Conservation (phyloP, 2,113 vertebrate species). For the Phyllopteryx taeniolatus region DNA sequence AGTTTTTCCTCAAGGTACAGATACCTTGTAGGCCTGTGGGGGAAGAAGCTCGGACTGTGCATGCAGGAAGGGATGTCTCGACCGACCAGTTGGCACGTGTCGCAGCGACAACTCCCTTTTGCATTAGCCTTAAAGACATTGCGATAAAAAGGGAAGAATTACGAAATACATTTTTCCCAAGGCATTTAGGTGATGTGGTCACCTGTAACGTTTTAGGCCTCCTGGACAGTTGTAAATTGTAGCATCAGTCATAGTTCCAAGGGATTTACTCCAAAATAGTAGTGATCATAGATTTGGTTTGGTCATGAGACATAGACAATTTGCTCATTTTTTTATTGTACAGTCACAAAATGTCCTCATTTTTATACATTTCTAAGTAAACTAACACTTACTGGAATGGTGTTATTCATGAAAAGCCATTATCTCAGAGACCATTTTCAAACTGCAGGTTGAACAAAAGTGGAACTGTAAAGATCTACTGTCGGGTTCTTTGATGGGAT, state of each 20-base stretch:
- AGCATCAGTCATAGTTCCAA: neutral
- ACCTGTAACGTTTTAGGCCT: too few relatives aligned
- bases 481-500: neutral
- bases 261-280: neutral
- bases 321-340: constrained; percentile 61
- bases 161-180: too few relatives aligned
- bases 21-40: too few relatives aligned
- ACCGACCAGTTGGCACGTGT: too few relatives aligned
- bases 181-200: too few relatives aligned
- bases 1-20: too few relatives aligned
- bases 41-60: too few relatives aligned
- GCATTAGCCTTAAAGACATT: too few relatives aligned
- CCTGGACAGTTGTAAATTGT: too few relatives aligned
- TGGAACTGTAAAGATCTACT: neutral
- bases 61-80: too few relatives aligned
- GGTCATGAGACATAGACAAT: neutral
- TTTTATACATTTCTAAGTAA: constrained; percentile 35
- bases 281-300: neutral
- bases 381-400: constrained; percentile 54
- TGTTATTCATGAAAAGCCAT: constrained; percentile 42
- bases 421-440: neutral
- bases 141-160: too few relatives aligned
- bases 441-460: neutral
- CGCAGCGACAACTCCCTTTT: too few relatives aligned
- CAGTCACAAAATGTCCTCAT: constrained; percentile 45